Evolutionary conservation across 2,797 vertebrate species (phyloP).

Genomic region (Falco novaeseelandiae): DNA sequence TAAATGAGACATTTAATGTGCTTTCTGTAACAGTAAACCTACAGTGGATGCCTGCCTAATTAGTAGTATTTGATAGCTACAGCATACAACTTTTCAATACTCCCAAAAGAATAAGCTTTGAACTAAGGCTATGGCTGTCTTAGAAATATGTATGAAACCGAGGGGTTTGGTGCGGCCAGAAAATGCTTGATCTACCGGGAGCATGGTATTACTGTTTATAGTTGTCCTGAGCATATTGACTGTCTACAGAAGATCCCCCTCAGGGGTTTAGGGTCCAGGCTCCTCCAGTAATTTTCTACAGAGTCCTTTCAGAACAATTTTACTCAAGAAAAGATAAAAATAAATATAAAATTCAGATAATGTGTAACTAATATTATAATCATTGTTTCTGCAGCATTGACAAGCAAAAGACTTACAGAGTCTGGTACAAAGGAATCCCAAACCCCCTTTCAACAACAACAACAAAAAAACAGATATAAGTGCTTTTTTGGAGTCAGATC

Average conservation of each 20-base stretch:
- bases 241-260: neutral
- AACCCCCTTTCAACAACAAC: neutral
- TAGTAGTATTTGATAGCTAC: neutral
- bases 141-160: neutral
- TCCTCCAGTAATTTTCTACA: neutral
- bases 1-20: neutral
- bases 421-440: neutral
- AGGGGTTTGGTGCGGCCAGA: neutral
- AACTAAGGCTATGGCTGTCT: neutral
- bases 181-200: neutral
- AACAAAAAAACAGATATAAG: neutral
- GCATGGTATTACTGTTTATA: neutral
- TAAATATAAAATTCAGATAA: rapidly evolving
- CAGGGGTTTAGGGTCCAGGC: rapidly evolving
- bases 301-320: neutral
- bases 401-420: neutral
- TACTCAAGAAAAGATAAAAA: neutral
- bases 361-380: neutral
- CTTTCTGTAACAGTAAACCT: neutral
- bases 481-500: neutral
- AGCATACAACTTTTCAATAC: neutral
- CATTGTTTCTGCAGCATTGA: neutral
- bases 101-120: neutral
- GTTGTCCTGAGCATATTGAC: neutral
- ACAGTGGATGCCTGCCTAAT: neutral